Evolutionary conservation across 2,113 vertebrate genomes (phyloP).

Genomic region (Hydropotes inermis): DNA sequence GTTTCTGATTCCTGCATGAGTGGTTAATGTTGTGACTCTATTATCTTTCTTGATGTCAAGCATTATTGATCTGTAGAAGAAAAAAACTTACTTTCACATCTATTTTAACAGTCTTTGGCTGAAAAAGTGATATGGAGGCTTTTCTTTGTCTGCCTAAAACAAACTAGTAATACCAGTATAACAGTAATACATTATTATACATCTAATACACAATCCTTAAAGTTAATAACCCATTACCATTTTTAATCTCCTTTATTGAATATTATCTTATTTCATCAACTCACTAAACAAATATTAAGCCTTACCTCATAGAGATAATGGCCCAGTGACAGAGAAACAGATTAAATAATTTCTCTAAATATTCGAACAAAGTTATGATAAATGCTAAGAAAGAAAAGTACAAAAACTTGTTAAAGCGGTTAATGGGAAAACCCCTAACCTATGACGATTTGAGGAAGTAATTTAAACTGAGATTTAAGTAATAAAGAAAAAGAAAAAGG

Average conservation of each 20-base stretch:
- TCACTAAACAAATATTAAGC: background rate
- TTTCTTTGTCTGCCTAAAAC: background rate
- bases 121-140: background rate
- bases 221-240: background rate
- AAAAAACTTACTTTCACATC: slow-evolving; percentile 14
- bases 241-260: background rate
- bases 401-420: background rate
- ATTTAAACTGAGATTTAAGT: background rate
- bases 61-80: slow-evolving; percentile 89
- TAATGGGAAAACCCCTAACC: background rate
- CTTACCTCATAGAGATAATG: background rate
- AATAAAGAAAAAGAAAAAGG: background rate
- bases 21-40: slow-evolving; percentile 89
- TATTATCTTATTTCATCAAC: background rate
- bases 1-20: slow-evolving; percentile 89
- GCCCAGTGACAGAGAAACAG: background rate
- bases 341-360: background rate
- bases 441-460: background rate
- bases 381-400: slow-evolving; percentile 20
- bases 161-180: background rate
- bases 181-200: background rate
- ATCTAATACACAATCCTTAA: slow-evolving; percentile 13
- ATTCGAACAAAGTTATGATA: slow-evolving; percentile 8
- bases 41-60: slow-evolving; percentile 92
- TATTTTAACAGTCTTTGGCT: background rate